These are phyloP conservation scores for Hemibagrus wyckioides DNA, from an alignment of 2,113 vertebrate genomes.

Conservation along the genomic window DNA sequence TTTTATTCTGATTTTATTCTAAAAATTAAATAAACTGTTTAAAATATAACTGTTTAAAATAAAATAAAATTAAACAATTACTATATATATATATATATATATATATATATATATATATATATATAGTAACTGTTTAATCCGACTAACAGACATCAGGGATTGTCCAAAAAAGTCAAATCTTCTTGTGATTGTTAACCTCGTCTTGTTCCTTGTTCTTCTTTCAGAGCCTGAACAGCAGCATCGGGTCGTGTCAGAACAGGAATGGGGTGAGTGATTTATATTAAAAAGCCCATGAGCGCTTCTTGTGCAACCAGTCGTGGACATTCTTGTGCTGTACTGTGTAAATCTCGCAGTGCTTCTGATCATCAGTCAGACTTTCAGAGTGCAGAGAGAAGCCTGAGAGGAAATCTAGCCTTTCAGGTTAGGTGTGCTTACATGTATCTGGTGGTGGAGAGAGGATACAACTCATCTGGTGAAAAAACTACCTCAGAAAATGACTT, in stretches of 20 bases:
- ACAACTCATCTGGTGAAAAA: no score
- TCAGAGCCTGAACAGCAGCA: constrained; percentile 74
- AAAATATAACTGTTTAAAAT: no score
- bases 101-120: no score
- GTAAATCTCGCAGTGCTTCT: background rate
- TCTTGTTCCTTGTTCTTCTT: constrained; percentile 44
- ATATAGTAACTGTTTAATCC: no score
- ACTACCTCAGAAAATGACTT: no score
- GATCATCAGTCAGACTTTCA: background rate
- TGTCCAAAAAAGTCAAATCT: background rate
- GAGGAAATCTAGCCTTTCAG: background rate
- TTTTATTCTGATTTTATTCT: no score
- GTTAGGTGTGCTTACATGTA: background rate
- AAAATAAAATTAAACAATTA: no score
- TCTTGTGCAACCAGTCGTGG: background rate
- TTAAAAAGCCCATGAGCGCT: background rate
- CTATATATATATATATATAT: no score
- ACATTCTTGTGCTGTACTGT: background rate
- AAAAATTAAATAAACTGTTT: background rate
- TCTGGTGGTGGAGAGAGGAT: background rate
- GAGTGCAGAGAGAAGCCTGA: background rate
- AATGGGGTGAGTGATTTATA: constrained; percentile 64
- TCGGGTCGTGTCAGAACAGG: constrained; percentile 67
- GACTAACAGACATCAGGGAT: no score
- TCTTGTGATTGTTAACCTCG: background rate